phyloP scores from a whole-genome alignment of 2,113 vertebrate genomes.

The Smithornis capensis region DNA sequence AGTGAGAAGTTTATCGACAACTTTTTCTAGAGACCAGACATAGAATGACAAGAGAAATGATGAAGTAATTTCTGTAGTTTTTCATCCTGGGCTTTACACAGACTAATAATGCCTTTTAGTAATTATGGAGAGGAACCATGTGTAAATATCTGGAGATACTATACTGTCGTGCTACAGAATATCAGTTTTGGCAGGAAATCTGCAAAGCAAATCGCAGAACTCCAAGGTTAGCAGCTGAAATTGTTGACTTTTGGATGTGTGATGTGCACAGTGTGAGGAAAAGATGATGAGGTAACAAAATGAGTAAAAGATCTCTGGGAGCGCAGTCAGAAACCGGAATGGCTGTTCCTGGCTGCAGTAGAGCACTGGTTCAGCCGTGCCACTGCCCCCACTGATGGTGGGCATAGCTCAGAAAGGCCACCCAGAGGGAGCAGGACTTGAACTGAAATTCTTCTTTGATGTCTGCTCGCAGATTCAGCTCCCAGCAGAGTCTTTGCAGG shows the following conservation, averaged over 20 bases:
- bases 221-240: constrained; percentile 39
- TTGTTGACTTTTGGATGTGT: constrained; percentile 36
- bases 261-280: constrained; percentile 26
- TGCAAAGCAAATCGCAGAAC: constrained; percentile 11
- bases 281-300: constrained; percentile 40
- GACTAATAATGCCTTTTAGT: neutral
- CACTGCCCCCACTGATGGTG: neutral
- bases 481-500: constrained; percentile 25
- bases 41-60: neutral
- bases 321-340: neutral
- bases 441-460: constrained; percentile 38
- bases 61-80: neutral
- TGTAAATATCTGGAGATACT: neutral
- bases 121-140: neutral
- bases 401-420: constrained; percentile 16
- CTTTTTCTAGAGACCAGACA: neutral
- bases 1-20: neutral
- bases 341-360: neutral
- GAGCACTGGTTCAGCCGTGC: neutral
- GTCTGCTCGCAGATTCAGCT: constrained; percentile 44
- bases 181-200: neutral
- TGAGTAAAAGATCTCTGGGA: constrained; percentile 31
- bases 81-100: neutral
- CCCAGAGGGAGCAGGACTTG: constrained; percentile 36
- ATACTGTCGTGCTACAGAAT: neutral